Base-by-base conservation (phyloP, 2,113 vertebrate genomes). In the Phylloscopus trochilus region DNA sequence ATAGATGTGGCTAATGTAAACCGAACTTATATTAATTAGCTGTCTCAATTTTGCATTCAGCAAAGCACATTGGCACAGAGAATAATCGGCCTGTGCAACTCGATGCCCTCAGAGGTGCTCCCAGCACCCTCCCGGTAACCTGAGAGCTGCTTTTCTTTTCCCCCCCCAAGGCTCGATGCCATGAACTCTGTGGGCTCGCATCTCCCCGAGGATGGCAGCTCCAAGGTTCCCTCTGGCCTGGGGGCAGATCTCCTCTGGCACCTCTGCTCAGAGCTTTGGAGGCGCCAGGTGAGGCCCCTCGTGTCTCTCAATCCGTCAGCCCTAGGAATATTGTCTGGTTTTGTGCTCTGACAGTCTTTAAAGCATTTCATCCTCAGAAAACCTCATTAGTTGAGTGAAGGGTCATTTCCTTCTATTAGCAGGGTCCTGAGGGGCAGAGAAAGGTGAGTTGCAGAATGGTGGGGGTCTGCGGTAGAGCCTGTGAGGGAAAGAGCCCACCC, bases 391-490 rank as follows among this genome's bases (percentile, higher is more conserved):
- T 35, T 37, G 49, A n/a, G 14, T 4, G 5, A 77, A 62, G 35
- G 6, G 10, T 23, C 15, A 4, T 41, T 67, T 35, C 22, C 27
- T 39, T 60, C 62, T 3, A 19, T 4, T 0, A 19, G 23, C 23
- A 21, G 26, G 53, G 27, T 76, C 35, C 20, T 18, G 41, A 53
- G 63, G 46, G 17, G 33, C 16, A 8, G 19, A 69, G 44, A 10
- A 62, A 22, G 21, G 49, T 3, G 44, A 23, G 33, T 0, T 35
- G 55, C 23, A 39, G 79, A n/a, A 28, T 14, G 2, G 1, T 0
- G 0, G 0, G 26, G 43, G 17, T 51, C 3, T 0, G 1, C 24
- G 37, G 47, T 0, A 4, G 27, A 21, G 20, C 0, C 0, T 0
- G 4, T 8, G 72, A 41, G 9, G 0, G 0, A 8, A 11, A n/a